These are phyloP conservation scores for Ooceraea biroi DNA, from an alignment of 1,140 invertebrate genomes.

Conservation along the genomic window DNA sequence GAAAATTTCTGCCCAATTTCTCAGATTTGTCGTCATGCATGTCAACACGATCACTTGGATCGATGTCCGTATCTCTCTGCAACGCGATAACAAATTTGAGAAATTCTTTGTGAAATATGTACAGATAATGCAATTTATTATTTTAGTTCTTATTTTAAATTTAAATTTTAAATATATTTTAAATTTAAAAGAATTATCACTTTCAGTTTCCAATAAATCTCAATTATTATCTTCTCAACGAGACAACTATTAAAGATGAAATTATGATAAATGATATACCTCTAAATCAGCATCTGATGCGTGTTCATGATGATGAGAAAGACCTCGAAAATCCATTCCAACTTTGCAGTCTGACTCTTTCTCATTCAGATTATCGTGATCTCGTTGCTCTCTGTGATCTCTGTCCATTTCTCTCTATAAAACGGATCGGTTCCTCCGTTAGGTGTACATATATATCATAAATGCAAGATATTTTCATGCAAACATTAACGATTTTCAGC, in stretches of 20 bases:
- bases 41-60: conserved; percentile 73
- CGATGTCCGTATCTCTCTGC: conserved; percentile 75
- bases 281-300: conserved; percentile 77
- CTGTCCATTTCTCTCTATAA: conserved; percentile 82
- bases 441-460: background rate
- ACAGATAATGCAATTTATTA: background rate
- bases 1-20: conserved; percentile 72
- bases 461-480: conserved; percentile 46
- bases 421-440: conserved; percentile 59
- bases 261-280: conserved; percentile 68
- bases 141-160: too few species aligned
- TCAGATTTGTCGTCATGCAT: conserved; percentile 75
- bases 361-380: conserved; percentile 78
- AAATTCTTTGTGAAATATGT: background rate
- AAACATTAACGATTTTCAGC: conserved; percentile 35
- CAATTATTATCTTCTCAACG: conserved; percentile 12
- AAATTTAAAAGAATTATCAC: too few species aligned
- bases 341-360: conserved; percentile 79
- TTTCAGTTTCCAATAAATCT: background rate
- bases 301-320: conserved; percentile 80
- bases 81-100: conserved; percentile 16
- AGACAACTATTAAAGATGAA: background rate
- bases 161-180: too few species aligned
- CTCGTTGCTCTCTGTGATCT: conserved; percentile 78
- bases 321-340: conserved; percentile 81